Base-by-base conservation (phyloP, 2,888 invertebrate species). In the Hydraecia micacea region DNA sequence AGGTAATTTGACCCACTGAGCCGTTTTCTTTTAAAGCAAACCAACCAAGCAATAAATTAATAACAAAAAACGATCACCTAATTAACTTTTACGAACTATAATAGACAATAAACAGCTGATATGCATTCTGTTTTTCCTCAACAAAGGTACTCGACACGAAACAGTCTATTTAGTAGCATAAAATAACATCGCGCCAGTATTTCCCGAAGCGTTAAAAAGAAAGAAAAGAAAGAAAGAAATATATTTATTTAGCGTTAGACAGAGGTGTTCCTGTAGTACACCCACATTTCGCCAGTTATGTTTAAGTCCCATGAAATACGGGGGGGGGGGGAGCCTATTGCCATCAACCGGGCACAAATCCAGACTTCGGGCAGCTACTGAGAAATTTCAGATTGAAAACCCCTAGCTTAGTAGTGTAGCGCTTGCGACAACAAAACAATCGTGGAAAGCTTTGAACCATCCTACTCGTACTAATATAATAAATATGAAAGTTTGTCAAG, bases 21-120 rank as follows among this genome's bases (percentile, higher is more conserved):
- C 62, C 5, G n/a, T 28, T 81, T 42, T 60, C 1, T 63, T 66
- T 52, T 63, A 74, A 77, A 71, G 36, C 6, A 63, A 71, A 73
- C 32, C 32, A 65, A 21, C 11, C 39, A 60, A 72, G 9, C 65
- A 80, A 60, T 80, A 80, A 79, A 79, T 60, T 73, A 66, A 58
- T 28, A 42, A 79, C n/a, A 73, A 73, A 79, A 66, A 63, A 0
- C n/a, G 55, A 58, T 49, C 63, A 49, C 55, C 55, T 79, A 39
- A 73, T 32, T 73, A 73, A n/a, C 21, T 32, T 79, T 79, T 28
- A 80, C 81, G 32, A 72, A 65, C n/a, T 36, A n/a, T 15, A 11
- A n/a, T 15, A 58, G 73, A 80, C 39, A 73, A 13, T 42, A 15
- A 66, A 66, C 55, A 49, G 73, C n/a, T 65, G 55, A 39, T 49